A percentile compares a stretch with the other conserved stretches of the same genome.
Evolutionary conservation across 2,113 vertebrate genomes (phyloP).

Genomic region (Guaruba guarouba): DNA sequence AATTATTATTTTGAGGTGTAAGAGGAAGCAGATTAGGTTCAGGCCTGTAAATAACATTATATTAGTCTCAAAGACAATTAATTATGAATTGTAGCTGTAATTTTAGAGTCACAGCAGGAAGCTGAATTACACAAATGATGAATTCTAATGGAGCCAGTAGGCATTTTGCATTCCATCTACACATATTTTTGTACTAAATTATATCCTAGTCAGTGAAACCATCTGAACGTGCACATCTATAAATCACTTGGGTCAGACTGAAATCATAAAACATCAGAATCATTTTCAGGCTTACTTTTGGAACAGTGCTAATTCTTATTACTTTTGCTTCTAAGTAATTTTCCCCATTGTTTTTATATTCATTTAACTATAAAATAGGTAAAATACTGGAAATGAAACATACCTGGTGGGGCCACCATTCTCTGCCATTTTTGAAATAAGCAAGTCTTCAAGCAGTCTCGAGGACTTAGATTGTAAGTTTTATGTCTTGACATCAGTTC

Average conservation of each 20-base stretch:
- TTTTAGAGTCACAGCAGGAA: conserved; percentile 71
- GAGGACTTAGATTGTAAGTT: conserved; percentile 98
- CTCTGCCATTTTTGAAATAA: conserved; percentile 99
- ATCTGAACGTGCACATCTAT: conserved; percentile 34
- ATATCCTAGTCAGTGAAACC: conserved; percentile 28
- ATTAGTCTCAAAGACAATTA: conserved; percentile 70
- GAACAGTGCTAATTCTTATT: neutral
- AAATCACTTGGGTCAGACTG: conserved; percentile 24
- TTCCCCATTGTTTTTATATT: neutral
- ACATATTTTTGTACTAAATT: conserved; percentile 35
- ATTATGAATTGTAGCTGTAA: conserved; percentile 70
- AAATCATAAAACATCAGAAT: conserved; percentile 42
- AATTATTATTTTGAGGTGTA: conserved; percentile 62
- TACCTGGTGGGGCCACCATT: conserved; percentile 99
- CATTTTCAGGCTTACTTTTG: neutral
- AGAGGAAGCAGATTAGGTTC: conserved; percentile 56
- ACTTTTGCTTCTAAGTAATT: neutral
- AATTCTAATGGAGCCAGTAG: conserved; percentile 53
- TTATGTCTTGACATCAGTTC: conserved; percentile 99
- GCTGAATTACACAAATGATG: conserved; percentile 54
- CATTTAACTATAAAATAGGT: neutral
- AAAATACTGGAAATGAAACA: neutral
- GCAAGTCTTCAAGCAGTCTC: conserved; percentile 98
- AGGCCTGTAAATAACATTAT: conserved; percentile 64
- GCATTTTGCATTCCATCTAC: conserved; percentile 57